Evolutionary conservation across 2,797 vertebrate genomes (phyloP).

Genomic region (Chloroceryle inda): DNA sequence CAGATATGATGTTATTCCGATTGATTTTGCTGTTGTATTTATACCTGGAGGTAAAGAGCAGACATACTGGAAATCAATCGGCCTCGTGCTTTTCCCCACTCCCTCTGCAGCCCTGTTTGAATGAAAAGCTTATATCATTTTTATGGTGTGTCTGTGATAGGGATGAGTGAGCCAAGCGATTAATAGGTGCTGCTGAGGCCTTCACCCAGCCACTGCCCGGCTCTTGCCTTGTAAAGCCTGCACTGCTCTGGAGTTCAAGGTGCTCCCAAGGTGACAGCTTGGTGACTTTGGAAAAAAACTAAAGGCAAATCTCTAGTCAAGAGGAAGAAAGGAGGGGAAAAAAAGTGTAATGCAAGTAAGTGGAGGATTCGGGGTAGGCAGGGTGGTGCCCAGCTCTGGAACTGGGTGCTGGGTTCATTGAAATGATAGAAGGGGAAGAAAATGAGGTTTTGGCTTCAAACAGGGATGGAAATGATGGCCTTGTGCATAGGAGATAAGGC

Average conservation of each 20-base stretch:
- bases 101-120: constrained; percentile 39
- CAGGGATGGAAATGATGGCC: not conserved
- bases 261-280: constrained; percentile 39
- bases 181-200: constrained; percentile 42
- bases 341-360: not conserved
- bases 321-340: not conserved
- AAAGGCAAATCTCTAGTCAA: not conserved
- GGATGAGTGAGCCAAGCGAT: constrained; percentile 76
- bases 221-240: constrained; percentile 35
- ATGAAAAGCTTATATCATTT: constrained; percentile 83
- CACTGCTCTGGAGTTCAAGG: constrained; percentile 31
- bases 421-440: not conserved
- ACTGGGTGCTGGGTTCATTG: not conserved
- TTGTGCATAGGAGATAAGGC: not conserved
- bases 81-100: constrained; percentile 39
- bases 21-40: constrained; percentile 82
- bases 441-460: not conserved
- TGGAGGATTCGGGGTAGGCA: not conserved
- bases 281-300: not conserved
- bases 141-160: constrained; percentile 77
- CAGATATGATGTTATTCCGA: constrained; percentile 76
- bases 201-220: constrained; percentile 27
- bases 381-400: not conserved
- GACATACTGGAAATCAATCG: constrained; percentile 78
- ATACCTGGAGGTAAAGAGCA: constrained; percentile 79